phyloP scores from a whole-genome alignment of 2,888 invertebrate genomes.

The Drosophila diplacantha region DNA sequence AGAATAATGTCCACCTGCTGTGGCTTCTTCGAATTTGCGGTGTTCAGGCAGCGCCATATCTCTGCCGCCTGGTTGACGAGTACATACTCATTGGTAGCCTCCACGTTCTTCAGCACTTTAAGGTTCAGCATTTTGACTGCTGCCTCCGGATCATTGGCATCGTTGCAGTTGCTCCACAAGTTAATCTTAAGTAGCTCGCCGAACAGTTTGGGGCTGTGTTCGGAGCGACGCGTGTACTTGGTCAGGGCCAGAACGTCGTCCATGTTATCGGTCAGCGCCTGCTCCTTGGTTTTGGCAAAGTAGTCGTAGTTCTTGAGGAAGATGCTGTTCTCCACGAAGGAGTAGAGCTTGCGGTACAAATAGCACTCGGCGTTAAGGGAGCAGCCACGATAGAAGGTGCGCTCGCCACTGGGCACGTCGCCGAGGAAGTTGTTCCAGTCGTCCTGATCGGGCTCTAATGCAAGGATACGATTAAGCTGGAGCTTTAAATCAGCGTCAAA shows the following conservation, averaged over 20 bases:
- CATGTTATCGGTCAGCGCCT: conserved; percentile 78
- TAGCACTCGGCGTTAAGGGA: conserved; percentile 97
- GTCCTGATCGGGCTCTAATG: conserved; percentile 66
- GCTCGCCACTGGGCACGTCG: conserved; percentile 74
- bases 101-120: conserved; percentile 80
- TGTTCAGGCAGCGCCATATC: conserved; percentile 79
- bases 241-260: conserved; percentile 56
- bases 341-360: conserved; percentile 86
- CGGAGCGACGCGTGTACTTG: conserved; percentile 44
- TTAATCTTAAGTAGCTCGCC: conserved; percentile 77
- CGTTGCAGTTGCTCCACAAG: conserved; percentile 97
- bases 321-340: conserved; percentile 82
- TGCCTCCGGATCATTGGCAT: conserved; percentile 79
- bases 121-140: conserved; percentile 79
- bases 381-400: conserved; percentile 84
- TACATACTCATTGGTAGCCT: conserved; percentile 80
- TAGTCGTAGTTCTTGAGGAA: conserved; percentile 84
- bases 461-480: not conserved
- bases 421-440: conserved; percentile 79
- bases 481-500: no score
- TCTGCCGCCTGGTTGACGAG: conserved; percentile 81
- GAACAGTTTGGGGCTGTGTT: conserved; percentile 38
- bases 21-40: conserved; percentile 46
- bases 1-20: conserved; percentile 86
- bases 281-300: conserved; percentile 85